These are phyloP conservation scores for Tetropium fuscum DNA, from an alignment of 2,888 invertebrate species.

Conservation along the genomic window DNA sequence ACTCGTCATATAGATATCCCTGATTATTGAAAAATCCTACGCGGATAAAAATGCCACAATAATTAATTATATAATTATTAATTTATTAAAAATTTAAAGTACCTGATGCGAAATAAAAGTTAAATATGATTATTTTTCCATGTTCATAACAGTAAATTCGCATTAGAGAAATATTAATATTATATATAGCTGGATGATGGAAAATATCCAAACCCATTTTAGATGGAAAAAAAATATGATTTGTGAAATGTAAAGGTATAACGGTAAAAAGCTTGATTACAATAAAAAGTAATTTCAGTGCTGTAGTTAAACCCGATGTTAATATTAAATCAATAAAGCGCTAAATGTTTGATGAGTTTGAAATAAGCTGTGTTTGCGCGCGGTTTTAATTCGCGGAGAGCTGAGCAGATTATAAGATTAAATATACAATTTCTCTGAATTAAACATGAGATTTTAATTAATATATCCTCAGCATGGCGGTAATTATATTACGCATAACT, in stretches of 20 bases:
- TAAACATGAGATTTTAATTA: slow-evolving; percentile 67
- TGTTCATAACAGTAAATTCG: too few species aligned
- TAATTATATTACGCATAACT: slow-evolving; percentile 61
- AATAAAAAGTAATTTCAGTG: slow-evolving; percentile 24
- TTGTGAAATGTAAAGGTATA: not conserved
- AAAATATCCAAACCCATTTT: too few species aligned
- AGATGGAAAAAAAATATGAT: not conserved
- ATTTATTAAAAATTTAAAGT: too few species aligned
- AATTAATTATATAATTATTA: too few species aligned
- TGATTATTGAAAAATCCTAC: too few species aligned
- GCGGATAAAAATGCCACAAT: too few species aligned
- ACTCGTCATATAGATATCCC: too few species aligned
- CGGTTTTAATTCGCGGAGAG: slow-evolving; percentile 64
- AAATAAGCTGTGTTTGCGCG: slow-evolving; percentile 63
- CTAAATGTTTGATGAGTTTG: slow-evolving; percentile 60
- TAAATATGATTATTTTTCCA: too few species aligned
- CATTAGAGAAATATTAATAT: too few species aligned
- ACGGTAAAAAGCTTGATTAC: slow-evolving; percentile 12
- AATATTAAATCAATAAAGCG: slow-evolving; percentile 58
- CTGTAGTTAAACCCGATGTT: slow-evolving; percentile 45
- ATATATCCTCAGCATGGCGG: slow-evolving; percentile 62
- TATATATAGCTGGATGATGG: too few species aligned
- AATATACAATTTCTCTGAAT: slow-evolving; percentile 66
- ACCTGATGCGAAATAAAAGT: too few species aligned
- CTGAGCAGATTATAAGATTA: slow-evolving; percentile 65